phyloP scores from a whole-genome alignment of 2,797 vertebrate genomes.

The Rhyacichthys aspro region DNA sequence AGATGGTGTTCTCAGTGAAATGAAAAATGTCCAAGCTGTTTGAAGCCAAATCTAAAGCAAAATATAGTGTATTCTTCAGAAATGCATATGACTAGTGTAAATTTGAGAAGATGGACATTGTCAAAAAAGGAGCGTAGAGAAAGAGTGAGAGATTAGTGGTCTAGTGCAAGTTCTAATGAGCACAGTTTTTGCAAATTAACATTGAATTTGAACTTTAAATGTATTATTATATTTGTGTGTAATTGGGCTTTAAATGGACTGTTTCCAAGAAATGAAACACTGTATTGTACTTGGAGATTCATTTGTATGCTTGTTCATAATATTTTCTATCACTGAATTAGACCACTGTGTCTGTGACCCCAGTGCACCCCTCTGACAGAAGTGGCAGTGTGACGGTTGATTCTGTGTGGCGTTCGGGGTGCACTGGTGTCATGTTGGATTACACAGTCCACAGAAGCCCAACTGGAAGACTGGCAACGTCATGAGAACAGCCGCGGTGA shows the following conservation, averaged over 20 bases:
- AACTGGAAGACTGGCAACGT: conserved; percentile 47
- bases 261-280: neutral
- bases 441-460: conserved; percentile 57
- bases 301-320: neutral
- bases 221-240: no score
- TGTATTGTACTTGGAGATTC: neutral
- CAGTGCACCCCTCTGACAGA: neutral
- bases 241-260: neutral
- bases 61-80: no score
- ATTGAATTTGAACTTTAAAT: no score
- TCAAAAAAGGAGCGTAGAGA: no score
- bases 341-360: conserved; percentile 10
- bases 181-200: no score
- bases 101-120: no score
- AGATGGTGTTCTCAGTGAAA: no score
- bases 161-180: no score
- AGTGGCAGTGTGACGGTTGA: conserved; percentile 9
- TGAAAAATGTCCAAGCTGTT: no score
- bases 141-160: no score
- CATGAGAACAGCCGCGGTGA: conserved; percentile 49
- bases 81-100: no score
- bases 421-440: conserved; percentile 65
- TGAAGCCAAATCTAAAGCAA: no score
- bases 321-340: conserved; percentile 1
- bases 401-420: conserved; percentile 18